Conservation (phyloP, 2,888 invertebrate species). For the Acrocyrtus sp. region DNA sequence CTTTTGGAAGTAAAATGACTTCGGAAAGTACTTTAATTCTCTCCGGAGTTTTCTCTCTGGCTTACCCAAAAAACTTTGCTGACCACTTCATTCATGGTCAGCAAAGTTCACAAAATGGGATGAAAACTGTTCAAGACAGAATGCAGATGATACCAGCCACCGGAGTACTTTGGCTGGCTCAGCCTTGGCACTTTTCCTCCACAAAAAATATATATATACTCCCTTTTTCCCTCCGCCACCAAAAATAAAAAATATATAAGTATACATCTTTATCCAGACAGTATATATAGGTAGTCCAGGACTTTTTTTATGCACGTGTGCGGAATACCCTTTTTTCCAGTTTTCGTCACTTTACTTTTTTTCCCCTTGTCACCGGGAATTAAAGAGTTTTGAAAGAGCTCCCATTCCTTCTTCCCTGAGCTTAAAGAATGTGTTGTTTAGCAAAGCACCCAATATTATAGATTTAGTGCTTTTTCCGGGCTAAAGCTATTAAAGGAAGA, state of each 20-base stretch:
- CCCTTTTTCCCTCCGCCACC: not conserved
- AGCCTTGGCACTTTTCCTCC: constrained; percentile 9
- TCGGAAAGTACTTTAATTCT: constrained; percentile 49
- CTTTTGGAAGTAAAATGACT: constrained; percentile 32
- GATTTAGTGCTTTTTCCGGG: not conserved
- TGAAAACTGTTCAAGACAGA: constrained; percentile 35
- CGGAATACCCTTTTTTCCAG: not conserved
- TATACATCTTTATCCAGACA: too few species aligned
- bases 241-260: not conserved
- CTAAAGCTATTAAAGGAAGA: not conserved
- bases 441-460: too few species aligned
- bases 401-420: too few species aligned
- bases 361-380: not conserved
- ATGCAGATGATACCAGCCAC: constrained; percentile 35
- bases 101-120: constrained; percentile 7
- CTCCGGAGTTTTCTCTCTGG: constrained; percentile 24
- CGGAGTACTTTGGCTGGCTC: constrained; percentile 6
- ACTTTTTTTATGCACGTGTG: not conserved
- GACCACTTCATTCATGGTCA: constrained; percentile 24
- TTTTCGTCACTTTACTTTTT: not conserved
- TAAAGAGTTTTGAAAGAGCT: not conserved
- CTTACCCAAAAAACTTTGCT: constrained; percentile 25
- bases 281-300: too few species aligned
- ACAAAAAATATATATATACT: not conserved
- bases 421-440: too few species aligned